Evolutionary conservation across 2,888 invertebrate genomes (phyloP).

Genomic region (Ectobius pallidus): DNA sequence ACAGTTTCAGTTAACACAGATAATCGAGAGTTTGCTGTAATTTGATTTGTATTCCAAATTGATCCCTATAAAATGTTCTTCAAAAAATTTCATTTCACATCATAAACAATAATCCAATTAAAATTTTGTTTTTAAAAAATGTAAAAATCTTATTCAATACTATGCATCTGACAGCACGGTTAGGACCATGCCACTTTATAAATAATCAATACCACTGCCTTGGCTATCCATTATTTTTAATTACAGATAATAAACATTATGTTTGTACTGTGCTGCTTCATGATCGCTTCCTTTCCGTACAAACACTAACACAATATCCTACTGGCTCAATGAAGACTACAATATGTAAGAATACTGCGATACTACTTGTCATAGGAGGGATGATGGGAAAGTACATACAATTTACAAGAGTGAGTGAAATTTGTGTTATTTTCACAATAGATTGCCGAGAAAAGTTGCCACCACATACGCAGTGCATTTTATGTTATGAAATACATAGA

Average conservation of each 20-base stretch:
- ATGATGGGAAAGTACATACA: conserved; percentile 37
- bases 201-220: conserved; percentile 24
- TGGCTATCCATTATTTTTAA: conserved; percentile 6
- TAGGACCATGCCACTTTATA: conserved; percentile 30
- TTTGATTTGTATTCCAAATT: too few species aligned
- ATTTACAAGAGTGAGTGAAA: conserved; percentile 27
- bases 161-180: conserved; percentile 29
- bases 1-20: too few species aligned
- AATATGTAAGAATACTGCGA: conserved; percentile 38
- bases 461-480: conserved; percentile 34
- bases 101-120: neutral
- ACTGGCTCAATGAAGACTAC: conserved; percentile 40
- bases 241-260: conserved; percentile 32
- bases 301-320: conserved; percentile 39
- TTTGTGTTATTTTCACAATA: conserved; percentile 33
- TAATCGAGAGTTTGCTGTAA: too few species aligned
- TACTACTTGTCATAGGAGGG: conserved; percentile 30
- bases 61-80: neutral
- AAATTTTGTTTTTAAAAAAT: conserved; percentile 13
- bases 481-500: conserved; percentile 25
- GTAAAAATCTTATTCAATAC: neutral
- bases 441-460: conserved; percentile 34
- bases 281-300: conserved; percentile 33
- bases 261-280: conserved; percentile 42
- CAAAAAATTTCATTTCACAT: neutral